These are phyloP conservation scores for Orcinus orca DNA, from an alignment of 2,113 vertebrate genomes.

Conservation along the genomic window DNA sequence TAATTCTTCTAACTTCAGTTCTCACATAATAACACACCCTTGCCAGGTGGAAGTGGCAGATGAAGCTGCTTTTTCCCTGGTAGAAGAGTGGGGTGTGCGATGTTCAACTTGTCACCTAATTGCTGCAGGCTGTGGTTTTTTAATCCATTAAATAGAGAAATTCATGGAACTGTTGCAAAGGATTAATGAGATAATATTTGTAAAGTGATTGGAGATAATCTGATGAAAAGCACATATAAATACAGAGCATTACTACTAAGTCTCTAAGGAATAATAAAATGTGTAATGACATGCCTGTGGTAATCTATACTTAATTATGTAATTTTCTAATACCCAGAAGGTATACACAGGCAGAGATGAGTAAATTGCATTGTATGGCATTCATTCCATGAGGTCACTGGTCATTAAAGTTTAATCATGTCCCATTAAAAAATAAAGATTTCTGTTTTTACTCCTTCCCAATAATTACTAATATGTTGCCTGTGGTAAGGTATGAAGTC, in stretches of 20 bases:
- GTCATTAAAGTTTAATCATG: conserved; percentile 55
- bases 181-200: conserved; percentile 61
- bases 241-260: conserved; percentile 19
- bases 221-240: conserved; percentile 27
- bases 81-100: rapidly evolving
- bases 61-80: background rate
- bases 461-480: background rate
- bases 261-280: conserved; percentile 30
- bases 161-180: conserved; percentile 12
- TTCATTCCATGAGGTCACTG: conserved; percentile 51
- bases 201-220: conserved; percentile 43
- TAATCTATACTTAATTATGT: conserved; percentile 63
- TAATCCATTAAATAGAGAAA: conserved; percentile 15
- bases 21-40: background rate
- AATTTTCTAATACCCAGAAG: conserved; percentile 62
- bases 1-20: rapidly evolving
- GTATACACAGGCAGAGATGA: background rate
- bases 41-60: background rate
- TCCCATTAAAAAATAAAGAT: conserved; percentile 54
- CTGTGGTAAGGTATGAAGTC: background rate
- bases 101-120: background rate
- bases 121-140: background rate
- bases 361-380: background rate
- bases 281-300: conserved; percentile 33
- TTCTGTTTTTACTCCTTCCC: background rate